Percentiles rank a stretch among this genome's conserved stretches.
Evolutionary conservation across 2,888 invertebrate genomes (phyloP).

Genomic region (Microctonus aethiopoides): DNA sequence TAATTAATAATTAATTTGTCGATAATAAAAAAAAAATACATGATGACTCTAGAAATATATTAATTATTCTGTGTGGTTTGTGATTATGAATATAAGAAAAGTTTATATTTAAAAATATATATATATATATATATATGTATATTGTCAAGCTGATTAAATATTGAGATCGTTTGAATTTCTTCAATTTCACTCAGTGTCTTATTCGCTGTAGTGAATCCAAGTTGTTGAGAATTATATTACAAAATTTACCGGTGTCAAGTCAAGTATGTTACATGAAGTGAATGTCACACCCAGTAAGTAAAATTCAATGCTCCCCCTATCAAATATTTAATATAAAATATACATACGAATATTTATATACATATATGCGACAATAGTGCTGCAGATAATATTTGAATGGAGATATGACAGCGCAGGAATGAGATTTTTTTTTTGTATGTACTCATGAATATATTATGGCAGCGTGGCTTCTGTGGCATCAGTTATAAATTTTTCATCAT

Average conservation of each 20-base stretch:
- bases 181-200: slow-evolving; percentile 1
- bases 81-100: neutral
- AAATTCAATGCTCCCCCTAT: neutral
- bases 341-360: neutral
- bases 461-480: neutral
- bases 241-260: slow-evolving; percentile 12
- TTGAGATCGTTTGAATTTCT: neutral
- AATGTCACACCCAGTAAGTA: neutral
- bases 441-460: neutral
- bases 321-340: neutral
- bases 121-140: too few species aligned
- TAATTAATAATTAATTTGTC: neutral
- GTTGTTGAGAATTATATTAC: slow-evolving; percentile 5
- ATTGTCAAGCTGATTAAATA: slow-evolving; percentile 3
- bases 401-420: slow-evolving; percentile 27
- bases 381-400: slow-evolving; percentile 36
- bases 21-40: too few species aligned
- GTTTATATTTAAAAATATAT: neutral
- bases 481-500: neutral
- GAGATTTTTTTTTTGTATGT: slow-evolving; percentile 2
- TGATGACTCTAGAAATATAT: too few species aligned
- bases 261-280: neutral
- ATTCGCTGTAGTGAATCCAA: slow-evolving; percentile 11
- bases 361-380: too few species aligned
- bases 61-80: too few species aligned